These are phyloP conservation scores for Aurelia sp. DNA, from an alignment of 30 jellyfish, hydroid and myxozoan species.

Conservation along the genomic window DNA sequence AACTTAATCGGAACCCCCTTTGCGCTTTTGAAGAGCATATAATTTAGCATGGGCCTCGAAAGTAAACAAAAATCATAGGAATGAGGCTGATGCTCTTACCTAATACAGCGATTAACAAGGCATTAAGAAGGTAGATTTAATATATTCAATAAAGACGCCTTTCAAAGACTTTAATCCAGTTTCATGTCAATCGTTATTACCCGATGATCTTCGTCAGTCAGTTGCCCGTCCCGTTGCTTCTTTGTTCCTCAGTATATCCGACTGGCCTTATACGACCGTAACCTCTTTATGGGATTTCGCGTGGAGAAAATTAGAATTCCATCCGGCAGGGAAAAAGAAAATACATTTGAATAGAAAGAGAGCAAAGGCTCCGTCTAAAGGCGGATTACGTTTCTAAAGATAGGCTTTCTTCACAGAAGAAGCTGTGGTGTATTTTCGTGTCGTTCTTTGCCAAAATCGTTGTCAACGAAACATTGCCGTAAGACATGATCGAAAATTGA, in stretches of 20 bases:
- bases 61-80: conserved; percentile 16
- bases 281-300: too few species aligned
- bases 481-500: too few species aligned
- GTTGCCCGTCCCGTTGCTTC: background rate
- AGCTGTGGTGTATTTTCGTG: background rate
- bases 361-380: background rate
- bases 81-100: conserved; percentile 9
- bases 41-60: background rate
- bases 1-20: too few species aligned
- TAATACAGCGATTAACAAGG: conserved; percentile 29
- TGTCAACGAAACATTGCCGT: background rate
- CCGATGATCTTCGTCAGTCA: too few species aligned
- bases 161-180: conserved; percentile 40
- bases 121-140: conserved; percentile 32
- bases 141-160: conserved; percentile 17
- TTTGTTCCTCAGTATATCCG: conserved; percentile 6
- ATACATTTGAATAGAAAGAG: background rate
- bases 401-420: background rate
- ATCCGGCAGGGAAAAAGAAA: too few species aligned
- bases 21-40: too few species aligned
- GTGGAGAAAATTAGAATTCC: too few species aligned
- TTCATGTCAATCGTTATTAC: conserved; percentile 6
- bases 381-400: background rate
- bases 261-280: background rate
- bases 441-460: conserved; percentile 4